phyloP scores from a whole-genome alignment of 2,888 invertebrate genomes.

The Scaptomyza tumidula region DNA sequence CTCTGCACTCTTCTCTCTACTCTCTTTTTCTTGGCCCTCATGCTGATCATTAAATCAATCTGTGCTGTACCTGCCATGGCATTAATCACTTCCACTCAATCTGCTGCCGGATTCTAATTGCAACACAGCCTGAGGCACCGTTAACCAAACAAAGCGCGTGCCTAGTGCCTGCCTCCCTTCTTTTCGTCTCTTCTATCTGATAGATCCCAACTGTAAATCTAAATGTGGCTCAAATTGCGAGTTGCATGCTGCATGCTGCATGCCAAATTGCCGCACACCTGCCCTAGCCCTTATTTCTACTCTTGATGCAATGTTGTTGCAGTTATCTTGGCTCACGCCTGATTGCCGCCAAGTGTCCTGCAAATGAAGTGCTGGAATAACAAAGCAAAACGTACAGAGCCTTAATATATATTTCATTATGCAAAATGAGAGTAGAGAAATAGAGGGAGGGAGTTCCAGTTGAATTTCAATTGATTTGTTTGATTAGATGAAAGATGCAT shows the following conservation, averaged over 20 bases:
- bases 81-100: constrained; percentile 70
- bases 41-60: constrained; percentile 4
- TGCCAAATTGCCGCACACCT: constrained; percentile 40
- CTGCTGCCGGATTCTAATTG: constrained; percentile 55
- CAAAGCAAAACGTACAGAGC: constrained; percentile 25
- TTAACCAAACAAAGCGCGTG: constrained; percentile 47
- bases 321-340: constrained; percentile 36
- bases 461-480: constrained; percentile 20
- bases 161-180: constrained; percentile 33
- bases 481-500: constrained; percentile 23
- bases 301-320: constrained; percentile 1
- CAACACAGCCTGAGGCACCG: constrained; percentile 52
- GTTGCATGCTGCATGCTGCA: constrained; percentile 28
- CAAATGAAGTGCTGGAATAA: constrained; percentile 51
- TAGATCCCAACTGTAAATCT: constrained; percentile 57
- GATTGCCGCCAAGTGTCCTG: constrained; percentile 53
- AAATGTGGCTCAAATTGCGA: constrained; percentile 62
- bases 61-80: constrained; percentile 24
- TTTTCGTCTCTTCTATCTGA: constrained; percentile 10
- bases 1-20: constrained; percentile 1
- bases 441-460: neutral
- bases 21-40: neutral
- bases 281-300: neutral
- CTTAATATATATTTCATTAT: constrained; percentile 29
- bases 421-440: constrained; percentile 31